These are phyloP conservation scores for Thermophis baileyi DNA, from an alignment of 2,113 vertebrate species.

Conservation along the genomic window DNA sequence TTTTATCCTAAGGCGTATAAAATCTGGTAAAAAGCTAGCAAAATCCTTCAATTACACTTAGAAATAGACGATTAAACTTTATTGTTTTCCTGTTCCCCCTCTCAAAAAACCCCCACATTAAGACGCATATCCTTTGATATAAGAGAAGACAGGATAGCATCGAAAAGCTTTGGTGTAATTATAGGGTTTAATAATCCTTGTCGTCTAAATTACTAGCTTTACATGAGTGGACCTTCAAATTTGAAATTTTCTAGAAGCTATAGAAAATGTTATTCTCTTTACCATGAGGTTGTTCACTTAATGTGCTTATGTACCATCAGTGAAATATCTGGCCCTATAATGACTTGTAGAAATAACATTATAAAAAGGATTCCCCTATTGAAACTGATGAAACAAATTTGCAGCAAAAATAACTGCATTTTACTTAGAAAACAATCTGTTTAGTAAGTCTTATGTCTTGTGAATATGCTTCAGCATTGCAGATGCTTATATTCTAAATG, in stretches of 20 bases:
- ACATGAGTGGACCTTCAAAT: not conserved
- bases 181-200: not conserved
- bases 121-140: not conserved
- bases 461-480: not conserved
- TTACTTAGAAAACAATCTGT: not conserved
- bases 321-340: not conserved
- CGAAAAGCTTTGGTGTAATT: not conserved
- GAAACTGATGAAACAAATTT: not conserved
- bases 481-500: not conserved
- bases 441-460: not conserved
- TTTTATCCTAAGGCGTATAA: not conserved
- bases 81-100: not conserved
- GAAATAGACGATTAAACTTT: not conserved
- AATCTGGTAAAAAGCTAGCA: not conserved
- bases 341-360: not conserved
- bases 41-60: not conserved
- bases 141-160: not conserved
- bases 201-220: not conserved
- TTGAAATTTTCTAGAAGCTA: not conserved
- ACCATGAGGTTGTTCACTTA: no score
- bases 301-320: not conserved
- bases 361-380: not conserved
- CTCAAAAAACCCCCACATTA: not conserved
- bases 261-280: not conserved
- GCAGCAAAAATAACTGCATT: not conserved